These are phyloP conservation scores for Microctonus aethiopoides DNA, from an alignment of 2,888 invertebrate genomes.

Conservation along the genomic window DNA sequence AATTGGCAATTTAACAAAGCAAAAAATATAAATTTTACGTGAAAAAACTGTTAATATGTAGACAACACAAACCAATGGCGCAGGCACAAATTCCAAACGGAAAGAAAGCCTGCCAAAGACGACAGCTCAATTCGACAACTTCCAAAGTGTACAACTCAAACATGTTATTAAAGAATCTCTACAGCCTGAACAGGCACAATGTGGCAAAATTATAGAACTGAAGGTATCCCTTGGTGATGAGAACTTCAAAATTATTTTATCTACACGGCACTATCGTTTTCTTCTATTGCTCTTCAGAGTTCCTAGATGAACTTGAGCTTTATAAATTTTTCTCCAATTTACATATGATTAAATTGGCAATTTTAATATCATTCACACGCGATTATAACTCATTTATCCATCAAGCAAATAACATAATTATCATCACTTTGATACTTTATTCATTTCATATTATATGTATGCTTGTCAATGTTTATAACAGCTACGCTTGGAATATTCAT, in stretches of 20 bases:
- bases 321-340: slow-evolving; percentile 12
- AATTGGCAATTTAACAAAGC: neutral
- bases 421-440: neutral
- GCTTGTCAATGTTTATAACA: neutral
- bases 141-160: slow-evolving; percentile 73
- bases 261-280: slow-evolving; percentile 41
- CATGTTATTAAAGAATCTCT: slow-evolving; percentile 66
- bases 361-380: neutral
- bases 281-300: slow-evolving; percentile 15
- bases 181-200: slow-evolving; percentile 56
- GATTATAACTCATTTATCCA: neutral
- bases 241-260: slow-evolving; percentile 6
- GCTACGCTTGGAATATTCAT: neutral
- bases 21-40: neutral
- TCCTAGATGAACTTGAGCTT: slow-evolving; percentile 9
- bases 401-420: neutral
- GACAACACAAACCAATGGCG: slow-evolving; percentile 56
- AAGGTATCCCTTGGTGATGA: slow-evolving; percentile 58
- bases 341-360: slow-evolving; percentile 7
- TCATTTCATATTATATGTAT: neutral
- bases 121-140: slow-evolving; percentile 70
- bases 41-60: slow-evolving; percentile 47
- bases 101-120: slow-evolving; percentile 67
- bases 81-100: slow-evolving; percentile 64
- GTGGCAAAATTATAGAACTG: slow-evolving; percentile 54